Base-by-base conservation (phyloP, 1,140 invertebrate species). In the Drosophila kohkoa region DNA sequence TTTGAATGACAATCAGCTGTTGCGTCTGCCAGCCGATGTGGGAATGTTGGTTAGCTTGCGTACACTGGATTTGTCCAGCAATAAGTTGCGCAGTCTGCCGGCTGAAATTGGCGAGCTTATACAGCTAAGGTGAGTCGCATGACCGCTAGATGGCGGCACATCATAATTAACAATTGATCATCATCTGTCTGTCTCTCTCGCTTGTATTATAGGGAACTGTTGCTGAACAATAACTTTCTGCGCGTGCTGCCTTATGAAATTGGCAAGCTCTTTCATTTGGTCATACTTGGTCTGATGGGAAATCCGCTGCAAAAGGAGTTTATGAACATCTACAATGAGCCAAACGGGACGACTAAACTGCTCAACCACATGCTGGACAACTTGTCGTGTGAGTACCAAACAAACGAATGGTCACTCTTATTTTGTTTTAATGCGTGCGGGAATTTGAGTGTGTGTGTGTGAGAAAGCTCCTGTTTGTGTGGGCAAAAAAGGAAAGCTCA, bases 241-340 rank as follows among this genome's bases (percentile, higher is more conserved):
- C 95, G 98, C 55, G 95, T 96, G 75, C 94, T 99, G 85, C 99
- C 99, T 2, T 99, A 97, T 93, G 98, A 99, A 93, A 94, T 99
- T 82, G 99, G 99, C 76, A 99, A 99, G 93, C 95, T 99, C 74
- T 99, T 99, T 93, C 98, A 99, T 93, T 94, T 99, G 77, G 96
- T 98, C 93, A 94, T 97, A 90, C 93, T 97, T 86, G 98, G 97
- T 79, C 94, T 99, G 78, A 96, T 97, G 89, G 98, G 98, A 10
- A 99, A 99, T 95, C 99, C 98, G 52, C 94, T 99, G 48, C 96
- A 96, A 81, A 97, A 97, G 92, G 98, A 99, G 90, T 96, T 99
- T 92, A 94, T 98, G 92, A 95, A 96, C 55, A 94, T 99, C 41
- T 99, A 98, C 93, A 96, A 96, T 88, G 98, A 99, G 93, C 95